Percentiles rank a stretch among this genome's conserved stretches.
phyloP scores from a whole-genome alignment of 1,140 invertebrate species.

The Notospermus geniculatus region DNA sequence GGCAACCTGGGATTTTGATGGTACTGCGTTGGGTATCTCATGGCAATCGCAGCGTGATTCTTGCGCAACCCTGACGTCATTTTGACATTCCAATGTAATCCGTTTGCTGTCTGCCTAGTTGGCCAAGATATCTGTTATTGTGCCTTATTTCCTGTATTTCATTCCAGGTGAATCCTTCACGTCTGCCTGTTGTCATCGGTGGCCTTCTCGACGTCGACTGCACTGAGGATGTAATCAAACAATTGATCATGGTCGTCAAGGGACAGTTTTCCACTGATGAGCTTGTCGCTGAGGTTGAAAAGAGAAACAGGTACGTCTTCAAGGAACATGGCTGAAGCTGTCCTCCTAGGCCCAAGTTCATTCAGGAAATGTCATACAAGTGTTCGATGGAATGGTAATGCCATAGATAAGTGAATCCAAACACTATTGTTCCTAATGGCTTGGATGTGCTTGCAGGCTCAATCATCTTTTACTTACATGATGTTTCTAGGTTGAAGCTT shows the following conservation, averaged over 20 bases:
- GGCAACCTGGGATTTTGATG: no score
- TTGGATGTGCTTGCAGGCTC: no score
- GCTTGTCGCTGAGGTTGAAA: conserved; percentile 97
- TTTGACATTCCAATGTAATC: no score
- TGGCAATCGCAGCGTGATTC: no score
- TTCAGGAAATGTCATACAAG: no score
- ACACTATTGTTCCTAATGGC: no score
- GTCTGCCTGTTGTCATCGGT: conserved; percentile 95
- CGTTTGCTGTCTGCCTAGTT: no score
- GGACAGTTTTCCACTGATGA: conserved; percentile 98
- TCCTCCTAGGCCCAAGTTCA: conserved; percentile 25
- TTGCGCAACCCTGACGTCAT: no score
- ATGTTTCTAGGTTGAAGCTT: conserved; percentile 74
- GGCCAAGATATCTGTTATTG: background rate
- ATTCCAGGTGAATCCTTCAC: conserved; percentile 87
- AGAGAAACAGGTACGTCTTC: conserved; percentile 74
- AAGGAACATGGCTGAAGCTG: conserved; percentile 22
- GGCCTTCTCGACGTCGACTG: conserved; percentile 98
- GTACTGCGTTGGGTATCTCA: no score
- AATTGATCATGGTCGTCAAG: conserved; percentile 93
- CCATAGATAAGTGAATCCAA: no score
- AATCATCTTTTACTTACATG: no score
- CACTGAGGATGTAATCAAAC: conserved; percentile 98
- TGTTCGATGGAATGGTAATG: no score
- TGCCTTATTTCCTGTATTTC: conserved; percentile 3